Evolutionary conservation across 2,888 invertebrate genomes (phyloP).

Genomic region (Lucinisca nassula): DNA sequence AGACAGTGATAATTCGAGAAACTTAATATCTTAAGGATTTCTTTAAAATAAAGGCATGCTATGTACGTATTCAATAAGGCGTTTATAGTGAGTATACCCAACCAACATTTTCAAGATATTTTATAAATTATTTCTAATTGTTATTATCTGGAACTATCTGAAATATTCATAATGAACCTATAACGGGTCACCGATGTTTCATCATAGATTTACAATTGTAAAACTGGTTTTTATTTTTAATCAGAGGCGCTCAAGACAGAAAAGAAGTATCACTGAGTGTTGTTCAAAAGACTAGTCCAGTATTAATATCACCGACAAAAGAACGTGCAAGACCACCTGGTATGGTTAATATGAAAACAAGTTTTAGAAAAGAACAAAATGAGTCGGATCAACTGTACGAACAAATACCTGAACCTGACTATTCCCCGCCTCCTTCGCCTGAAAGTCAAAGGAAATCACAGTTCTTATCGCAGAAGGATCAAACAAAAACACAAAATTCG

Average conservation of each 20-base stretch:
- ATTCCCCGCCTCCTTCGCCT: constrained; percentile 61
- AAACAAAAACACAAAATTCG: constrained; percentile 21
- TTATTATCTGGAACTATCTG: no score
- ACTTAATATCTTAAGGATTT: no score
- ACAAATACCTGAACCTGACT: constrained; percentile 65
- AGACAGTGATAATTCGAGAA: no score
- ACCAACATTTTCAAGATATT: not conserved
- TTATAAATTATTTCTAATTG: not conserved
- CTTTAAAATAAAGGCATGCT: no score
- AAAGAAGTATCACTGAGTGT: constrained; percentile 56
- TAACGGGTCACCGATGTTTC: no score
- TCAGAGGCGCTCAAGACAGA: not conserved
- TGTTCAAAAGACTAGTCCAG: constrained; percentile 56
- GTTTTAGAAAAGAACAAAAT: constrained; percentile 32
- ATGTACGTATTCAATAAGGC: no score
- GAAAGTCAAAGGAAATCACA: not conserved
- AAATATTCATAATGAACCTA: no score
- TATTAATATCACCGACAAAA: constrained; percentile 51
- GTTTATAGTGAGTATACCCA: no score
- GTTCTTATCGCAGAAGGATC: not conserved
- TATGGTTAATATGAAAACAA: constrained; percentile 25
- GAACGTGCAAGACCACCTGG: constrained; percentile 61
- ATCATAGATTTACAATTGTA: no score
- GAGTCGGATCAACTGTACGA: constrained; percentile 30
- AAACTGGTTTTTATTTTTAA: not conserved